phyloP scores from a whole-genome alignment of 2,113 vertebrate species.

The Nothobranchius furzeri region DNA sequence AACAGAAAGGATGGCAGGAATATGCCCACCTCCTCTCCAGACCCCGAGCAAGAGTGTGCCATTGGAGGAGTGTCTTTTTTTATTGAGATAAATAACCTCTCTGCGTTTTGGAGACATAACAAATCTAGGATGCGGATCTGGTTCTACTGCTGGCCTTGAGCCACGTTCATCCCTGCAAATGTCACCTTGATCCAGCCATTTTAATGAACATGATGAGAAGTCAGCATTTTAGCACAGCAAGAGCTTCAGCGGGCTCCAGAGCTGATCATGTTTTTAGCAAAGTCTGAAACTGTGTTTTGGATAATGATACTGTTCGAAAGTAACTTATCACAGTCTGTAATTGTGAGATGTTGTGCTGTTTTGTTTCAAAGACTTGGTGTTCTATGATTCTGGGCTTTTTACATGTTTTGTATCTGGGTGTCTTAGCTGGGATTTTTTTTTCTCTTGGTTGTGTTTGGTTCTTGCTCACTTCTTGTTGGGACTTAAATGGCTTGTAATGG shows the following conservation, averaged over 20 bases:
- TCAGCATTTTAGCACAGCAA: conserved; percentile 10
- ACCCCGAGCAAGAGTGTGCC: conserved; percentile 22
- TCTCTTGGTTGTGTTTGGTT: background rate
- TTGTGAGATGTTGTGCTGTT: background rate
- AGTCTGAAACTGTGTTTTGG: background rate
- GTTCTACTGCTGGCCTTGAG: conserved; percentile 29
- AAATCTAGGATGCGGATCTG: conserved; percentile 37
- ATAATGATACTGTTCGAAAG: background rate
- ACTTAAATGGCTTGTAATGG: too few species aligned
- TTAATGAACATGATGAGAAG: conserved; percentile 17
- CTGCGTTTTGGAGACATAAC: conserved; percentile 40
- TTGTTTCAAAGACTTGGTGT: background rate
- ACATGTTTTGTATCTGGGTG: too few species aligned
- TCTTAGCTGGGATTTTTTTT: background rate
- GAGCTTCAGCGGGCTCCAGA: background rate
- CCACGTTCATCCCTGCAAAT: conserved; percentile 30
- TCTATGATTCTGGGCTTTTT: background rate
- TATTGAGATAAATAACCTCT: conserved; percentile 58
- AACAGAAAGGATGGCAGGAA: conserved; percentile 27
- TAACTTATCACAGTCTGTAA: background rate
- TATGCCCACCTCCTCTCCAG: conserved; percentile 3
- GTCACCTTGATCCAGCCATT: conserved; percentile 56
- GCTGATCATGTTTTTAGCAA: conserved; percentile 3
- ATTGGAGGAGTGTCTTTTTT: conserved; percentile 12
- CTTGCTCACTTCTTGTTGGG: too few species aligned